Percentiles rank a stretch among this genome's conserved stretches.
Conservation (phyloP, 1,140 invertebrate genomes). For the Drosophila neocordata region DNA sequence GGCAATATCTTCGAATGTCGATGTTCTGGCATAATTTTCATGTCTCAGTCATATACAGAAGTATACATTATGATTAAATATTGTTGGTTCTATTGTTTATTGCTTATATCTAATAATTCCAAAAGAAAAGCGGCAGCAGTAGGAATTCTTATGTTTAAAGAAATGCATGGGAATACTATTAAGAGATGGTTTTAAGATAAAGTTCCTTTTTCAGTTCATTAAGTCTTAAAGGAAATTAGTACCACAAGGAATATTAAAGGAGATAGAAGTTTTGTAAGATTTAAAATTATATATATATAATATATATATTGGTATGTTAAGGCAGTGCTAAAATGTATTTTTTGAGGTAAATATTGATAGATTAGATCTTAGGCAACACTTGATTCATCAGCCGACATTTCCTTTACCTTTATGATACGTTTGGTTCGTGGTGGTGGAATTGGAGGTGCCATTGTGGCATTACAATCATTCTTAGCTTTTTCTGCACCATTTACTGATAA, state of each 20-base stretch:
- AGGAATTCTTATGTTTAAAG: constrained; percentile 7
- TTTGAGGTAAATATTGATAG: constrained; percentile 1
- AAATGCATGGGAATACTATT: constrained; percentile 13
- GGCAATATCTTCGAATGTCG: not conserved
- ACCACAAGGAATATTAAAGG: not conserved
- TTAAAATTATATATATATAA: not conserved
- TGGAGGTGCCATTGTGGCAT: constrained; percentile 4
- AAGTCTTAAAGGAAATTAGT: not conserved
- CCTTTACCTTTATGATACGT: constrained; percentile 1
- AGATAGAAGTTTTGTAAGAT: not conserved
- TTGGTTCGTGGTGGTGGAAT: constrained; percentile 37
- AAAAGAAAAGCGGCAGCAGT: not conserved
- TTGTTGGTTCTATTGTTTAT: not conserved
- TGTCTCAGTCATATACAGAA: not conserved
- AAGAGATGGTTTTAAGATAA: constrained; percentile 2
- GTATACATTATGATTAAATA: not conserved
- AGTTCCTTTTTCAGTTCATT: not conserved
- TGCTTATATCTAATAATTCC: not conserved
- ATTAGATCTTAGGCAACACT: constrained; percentile 16
- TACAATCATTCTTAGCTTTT: not conserved
- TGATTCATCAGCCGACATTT: constrained; percentile 16
- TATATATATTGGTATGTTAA: not conserved
- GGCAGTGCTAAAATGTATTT: not conserved
- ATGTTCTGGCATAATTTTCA: not conserved
- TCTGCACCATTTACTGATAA: not conserved